Evolutionary conservation across 2,113 vertebrate species (phyloP).

Genomic region (Oxygymnocypris stewartii): DNA sequence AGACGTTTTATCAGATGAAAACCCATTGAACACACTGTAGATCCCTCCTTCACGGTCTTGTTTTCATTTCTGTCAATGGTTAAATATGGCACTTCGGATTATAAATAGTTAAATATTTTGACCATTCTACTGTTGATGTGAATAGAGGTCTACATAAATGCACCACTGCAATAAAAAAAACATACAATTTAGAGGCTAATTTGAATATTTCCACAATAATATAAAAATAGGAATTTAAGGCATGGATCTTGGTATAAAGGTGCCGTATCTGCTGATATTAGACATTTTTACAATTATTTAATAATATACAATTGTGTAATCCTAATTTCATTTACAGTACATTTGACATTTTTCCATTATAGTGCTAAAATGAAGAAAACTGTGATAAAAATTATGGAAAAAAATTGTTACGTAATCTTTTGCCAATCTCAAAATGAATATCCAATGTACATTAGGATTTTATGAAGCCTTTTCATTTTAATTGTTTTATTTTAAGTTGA

Average conservation of each 20-base stretch:
- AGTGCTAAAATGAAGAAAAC: no score
- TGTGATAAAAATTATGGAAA: no score
- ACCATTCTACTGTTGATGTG: background rate
- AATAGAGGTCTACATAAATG: background rate
- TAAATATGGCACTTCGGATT: background rate
- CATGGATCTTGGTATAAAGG: background rate
- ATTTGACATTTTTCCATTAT: background rate
- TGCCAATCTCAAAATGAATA: background rate
- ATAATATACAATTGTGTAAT: background rate
- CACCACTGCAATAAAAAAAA: background rate
- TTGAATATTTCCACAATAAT: background rate
- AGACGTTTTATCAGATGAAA: no score
- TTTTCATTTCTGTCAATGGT: no score
- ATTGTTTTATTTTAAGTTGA: background rate
- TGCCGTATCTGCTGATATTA: background rate
- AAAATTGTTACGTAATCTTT: no score
- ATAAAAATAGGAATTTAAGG: background rate
- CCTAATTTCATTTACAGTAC: background rate
- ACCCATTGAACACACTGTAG: no score
- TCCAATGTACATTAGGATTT: background rate
- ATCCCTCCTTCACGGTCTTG: no score
- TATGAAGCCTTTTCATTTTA: background rate
- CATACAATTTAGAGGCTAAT: background rate
- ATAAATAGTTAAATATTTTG: background rate
- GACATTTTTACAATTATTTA: no score